Base-by-base conservation (phyloP, 2,113 vertebrate genomes). In the Melanerpes aurifrons region DNA sequence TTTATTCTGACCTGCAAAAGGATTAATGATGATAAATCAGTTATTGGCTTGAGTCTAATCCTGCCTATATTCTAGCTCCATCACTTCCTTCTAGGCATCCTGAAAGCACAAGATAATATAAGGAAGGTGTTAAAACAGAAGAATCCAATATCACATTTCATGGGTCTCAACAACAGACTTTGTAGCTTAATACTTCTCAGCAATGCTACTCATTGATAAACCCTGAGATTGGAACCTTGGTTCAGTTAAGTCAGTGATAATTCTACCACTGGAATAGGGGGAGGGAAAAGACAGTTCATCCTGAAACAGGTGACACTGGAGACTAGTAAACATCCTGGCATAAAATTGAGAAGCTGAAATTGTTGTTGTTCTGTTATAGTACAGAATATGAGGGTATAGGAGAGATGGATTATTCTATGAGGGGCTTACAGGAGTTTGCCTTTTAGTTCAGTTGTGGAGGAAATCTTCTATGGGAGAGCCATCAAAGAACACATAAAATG, bases 351-450 rank as follows among this genome's bases (percentile, higher is more conserved):
- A 74, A 77, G 12, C 18, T 59, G 40, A 59, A 48, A 62, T 69
- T 16, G 12, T 29, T 21, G 50, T 69, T 37, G 40, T 40, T 40
- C 40, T 40, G 40, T 53, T 74, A 47, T 32, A 9, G 3, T 45
- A 31, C 16, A 22, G 3, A 4, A 9, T 40, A 18, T 66, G 43
- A 35, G 26, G 86, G 13, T 22, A 15, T 58, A 62, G 32, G 25
- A 81, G 28, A 57, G 13, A 58, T 32, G 3, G 19, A 43, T 64
- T 89, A 31, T 71, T 77, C 35, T 57, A 3, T 53, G 32, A 37
- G 25, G 5, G 50, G 6, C 15, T 25, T 57, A 21, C 7, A 17
- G 29, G 7, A 3, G 0, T 14, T 45, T 89, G 6, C 6, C 72
- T 84, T 69, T 72, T 43, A 71, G 22, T 9, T 58, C 79, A 72